phyloP scores from a whole-genome alignment of 1,140 invertebrate species.

The Drosophila nebulosa region DNA sequence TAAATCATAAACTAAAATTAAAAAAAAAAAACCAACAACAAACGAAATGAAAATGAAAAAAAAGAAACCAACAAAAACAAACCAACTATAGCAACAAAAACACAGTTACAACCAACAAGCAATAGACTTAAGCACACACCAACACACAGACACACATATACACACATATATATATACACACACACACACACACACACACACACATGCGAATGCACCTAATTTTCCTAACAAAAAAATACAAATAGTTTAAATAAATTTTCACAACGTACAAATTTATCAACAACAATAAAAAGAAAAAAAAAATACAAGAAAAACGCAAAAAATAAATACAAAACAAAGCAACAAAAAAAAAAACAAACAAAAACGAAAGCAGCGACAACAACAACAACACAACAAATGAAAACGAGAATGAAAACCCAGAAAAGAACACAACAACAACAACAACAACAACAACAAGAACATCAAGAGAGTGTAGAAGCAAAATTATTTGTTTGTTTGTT shows the following conservation, averaged over 20 bases:
- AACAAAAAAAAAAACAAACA: background rate
- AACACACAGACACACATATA: constrained; percentile 40
- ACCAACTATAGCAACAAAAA: constrained; percentile 25
- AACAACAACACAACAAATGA: background rate
- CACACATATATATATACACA: background rate
- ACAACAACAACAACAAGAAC: background rate
- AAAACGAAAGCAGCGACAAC: background rate
- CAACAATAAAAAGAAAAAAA: constrained; percentile 42
- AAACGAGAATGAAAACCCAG: constrained; percentile 8
- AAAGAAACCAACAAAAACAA: constrained; percentile 20
- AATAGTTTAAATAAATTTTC: constrained; percentile 60
- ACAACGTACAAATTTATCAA: constrained; percentile 74
- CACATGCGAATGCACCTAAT: constrained; percentile 1
- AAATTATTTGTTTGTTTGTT: constrained; percentile 52
- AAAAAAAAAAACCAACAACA: constrained; percentile 26
- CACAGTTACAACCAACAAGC: constrained; percentile 38
- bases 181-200: constrained; percentile 38
- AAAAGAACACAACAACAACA: constrained; percentile 9
- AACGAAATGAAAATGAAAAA: constrained; percentile 46
- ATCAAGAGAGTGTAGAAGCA: constrained; percentile 2
- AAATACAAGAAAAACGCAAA: constrained; percentile 33
- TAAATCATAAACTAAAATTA: constrained; percentile 54
- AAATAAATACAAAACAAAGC: constrained; percentile 11
- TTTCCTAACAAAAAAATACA: constrained; percentile 44
- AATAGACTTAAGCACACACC: constrained; percentile 69